These are phyloP conservation scores for Poeciliopsis retropinna DNA, from an alignment of 2,113 vertebrate genomes.

Conservation along the genomic window DNA sequence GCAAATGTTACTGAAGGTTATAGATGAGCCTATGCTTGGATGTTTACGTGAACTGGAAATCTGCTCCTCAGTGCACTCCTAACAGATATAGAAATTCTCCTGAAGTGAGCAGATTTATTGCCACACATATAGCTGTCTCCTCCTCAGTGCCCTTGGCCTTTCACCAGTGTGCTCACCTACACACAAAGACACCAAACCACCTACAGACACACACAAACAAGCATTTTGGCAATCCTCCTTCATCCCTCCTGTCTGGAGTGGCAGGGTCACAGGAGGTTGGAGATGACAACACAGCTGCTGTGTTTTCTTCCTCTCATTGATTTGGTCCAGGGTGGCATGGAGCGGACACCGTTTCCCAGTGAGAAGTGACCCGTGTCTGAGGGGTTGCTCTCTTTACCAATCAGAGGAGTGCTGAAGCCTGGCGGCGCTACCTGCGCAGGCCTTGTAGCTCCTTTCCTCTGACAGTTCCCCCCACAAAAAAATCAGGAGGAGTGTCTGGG, in stretches of 20 bases:
- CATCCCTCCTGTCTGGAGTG: constrained; percentile 48
- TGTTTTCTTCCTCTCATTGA: constrained; percentile 50
- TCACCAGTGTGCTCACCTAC: not conserved
- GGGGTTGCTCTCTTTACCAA: constrained; percentile 70
- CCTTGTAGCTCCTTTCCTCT: constrained; percentile 38
- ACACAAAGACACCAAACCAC: not conserved
- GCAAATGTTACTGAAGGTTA: not conserved
- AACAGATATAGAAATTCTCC: no score
- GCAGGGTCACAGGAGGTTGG: constrained; percentile 62
- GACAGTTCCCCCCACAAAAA: constrained; percentile 55
- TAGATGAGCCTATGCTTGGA: not conserved
- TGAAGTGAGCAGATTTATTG: not conserved
- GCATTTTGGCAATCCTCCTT: constrained; percentile 40
- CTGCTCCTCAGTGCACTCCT: not conserved
- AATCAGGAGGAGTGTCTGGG: constrained; percentile 37
- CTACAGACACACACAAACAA: constrained; percentile 16
- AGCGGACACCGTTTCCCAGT: constrained; percentile 50
- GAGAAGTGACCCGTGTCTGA: constrained; percentile 79
- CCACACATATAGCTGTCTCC: not conserved
- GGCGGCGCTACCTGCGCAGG: constrained; percentile 55
- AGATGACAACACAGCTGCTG: constrained; percentile 71
- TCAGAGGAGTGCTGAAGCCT: constrained; percentile 70
- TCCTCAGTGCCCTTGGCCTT: not conserved
- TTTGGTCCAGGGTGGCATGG: constrained; percentile 39
- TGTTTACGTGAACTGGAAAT: not conserved